Percentiles rank a stretch among this genome's conserved stretches.
Evolutionary conservation across 2,888 invertebrate species (phyloP).

Genomic region (Brachyopa scutellaris): DNA sequence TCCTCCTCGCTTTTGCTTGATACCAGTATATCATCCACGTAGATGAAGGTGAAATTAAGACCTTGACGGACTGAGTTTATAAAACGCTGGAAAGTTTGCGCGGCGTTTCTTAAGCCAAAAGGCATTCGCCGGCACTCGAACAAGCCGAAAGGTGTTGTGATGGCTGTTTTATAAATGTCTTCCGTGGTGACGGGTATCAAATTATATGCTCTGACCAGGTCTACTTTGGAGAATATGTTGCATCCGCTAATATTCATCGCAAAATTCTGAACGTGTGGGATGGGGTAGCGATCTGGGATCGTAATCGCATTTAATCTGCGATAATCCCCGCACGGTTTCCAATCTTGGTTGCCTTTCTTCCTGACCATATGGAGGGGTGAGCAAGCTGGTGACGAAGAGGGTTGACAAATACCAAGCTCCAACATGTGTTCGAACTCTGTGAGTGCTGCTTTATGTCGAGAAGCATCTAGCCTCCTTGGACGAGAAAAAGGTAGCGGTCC

Average conservation of each 20-base stretch:
- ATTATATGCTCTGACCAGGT: constrained; percentile 12
- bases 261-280: constrained; percentile 15
- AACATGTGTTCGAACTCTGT: constrained; percentile 30
- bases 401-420: constrained; percentile 11
- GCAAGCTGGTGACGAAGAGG: not conserved
- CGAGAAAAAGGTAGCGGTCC: constrained; percentile 6
- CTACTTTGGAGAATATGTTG: constrained; percentile 12
- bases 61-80: not conserved
- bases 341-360: constrained; percentile 10
- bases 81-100: constrained; percentile 29
- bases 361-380: constrained; percentile 12
- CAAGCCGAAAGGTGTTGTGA: no score
- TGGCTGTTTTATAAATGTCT: constrained; percentile 14
- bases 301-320: constrained; percentile 10
- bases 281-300: not conserved
- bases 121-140: constrained; percentile 3
- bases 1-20: not conserved
- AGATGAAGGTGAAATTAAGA: constrained; percentile 10
- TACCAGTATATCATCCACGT: constrained; percentile 31
- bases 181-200: not conserved
- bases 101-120: constrained; percentile 27
- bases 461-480: constrained; percentile 3
- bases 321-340: constrained; percentile 21
- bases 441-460: not conserved
- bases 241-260: not conserved